Conservation (phyloP, 1,140 invertebrate genomes). For the Paracyclopina nana region DNA sequence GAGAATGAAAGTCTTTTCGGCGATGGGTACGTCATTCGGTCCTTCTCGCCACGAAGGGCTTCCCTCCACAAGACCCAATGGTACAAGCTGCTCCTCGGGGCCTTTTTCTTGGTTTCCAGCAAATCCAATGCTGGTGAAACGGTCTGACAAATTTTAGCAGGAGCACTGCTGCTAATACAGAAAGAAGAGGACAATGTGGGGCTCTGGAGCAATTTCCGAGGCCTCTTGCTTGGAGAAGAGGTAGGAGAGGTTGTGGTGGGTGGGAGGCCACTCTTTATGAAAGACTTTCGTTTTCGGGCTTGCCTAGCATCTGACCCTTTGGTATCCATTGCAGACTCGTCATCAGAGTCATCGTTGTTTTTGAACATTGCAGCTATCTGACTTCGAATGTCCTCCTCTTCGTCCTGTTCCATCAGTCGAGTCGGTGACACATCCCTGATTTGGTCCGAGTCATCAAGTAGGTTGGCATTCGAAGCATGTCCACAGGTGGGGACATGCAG, state of each 20-base stretch:
- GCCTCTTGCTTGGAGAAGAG: constrained; percentile 1
- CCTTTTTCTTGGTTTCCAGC: not conserved
- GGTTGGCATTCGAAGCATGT: too few species aligned
- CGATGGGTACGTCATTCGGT: not conserved
- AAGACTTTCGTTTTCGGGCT: too few species aligned
- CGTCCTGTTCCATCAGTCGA: too few species aligned
- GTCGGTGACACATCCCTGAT: too few species aligned
- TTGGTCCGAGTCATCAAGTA: too few species aligned
- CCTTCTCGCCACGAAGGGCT: not conserved
- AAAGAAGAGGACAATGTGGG: not conserved
- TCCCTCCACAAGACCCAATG: not conserved
- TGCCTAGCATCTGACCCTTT: too few species aligned
- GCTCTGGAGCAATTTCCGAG: not conserved
- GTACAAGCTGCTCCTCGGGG: not conserved
- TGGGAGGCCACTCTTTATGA: too few species aligned
- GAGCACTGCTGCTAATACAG: not conserved
- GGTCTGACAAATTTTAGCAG: not conserved
- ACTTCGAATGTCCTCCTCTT: too few species aligned
- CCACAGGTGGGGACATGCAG: too few species aligned
- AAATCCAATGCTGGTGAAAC: not conserved
- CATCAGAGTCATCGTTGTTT: too few species aligned
- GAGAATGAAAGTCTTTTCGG: not conserved
- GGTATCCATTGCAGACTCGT: too few species aligned
- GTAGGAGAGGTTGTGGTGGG: not conserved
- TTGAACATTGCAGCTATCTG: too few species aligned